These are phyloP conservation scores for Clunio marinus DNA, from an alignment of 2,888 invertebrate species.

Conservation along the genomic window DNA sequence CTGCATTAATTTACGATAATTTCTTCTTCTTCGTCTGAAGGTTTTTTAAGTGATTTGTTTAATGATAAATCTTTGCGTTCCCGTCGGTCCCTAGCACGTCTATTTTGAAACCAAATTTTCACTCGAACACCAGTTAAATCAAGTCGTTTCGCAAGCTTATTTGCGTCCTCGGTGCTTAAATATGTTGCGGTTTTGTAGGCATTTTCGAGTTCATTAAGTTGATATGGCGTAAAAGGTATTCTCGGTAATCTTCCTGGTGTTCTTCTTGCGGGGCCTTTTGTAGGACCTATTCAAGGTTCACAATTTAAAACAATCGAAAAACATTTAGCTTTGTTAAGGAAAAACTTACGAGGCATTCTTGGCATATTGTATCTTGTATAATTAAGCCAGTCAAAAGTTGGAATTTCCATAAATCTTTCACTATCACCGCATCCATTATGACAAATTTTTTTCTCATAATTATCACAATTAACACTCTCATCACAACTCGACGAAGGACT, in stretches of 20 bases:
- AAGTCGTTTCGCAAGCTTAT: constrained; percentile 57
- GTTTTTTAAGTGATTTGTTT: background rate
- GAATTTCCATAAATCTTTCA: constrained; percentile 41
- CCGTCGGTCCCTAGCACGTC: constrained; percentile 68
- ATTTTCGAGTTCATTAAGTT: constrained; percentile 60
- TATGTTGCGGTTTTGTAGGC: constrained; percentile 63
- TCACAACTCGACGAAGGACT: constrained; percentile 29
- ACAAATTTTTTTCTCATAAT: constrained; percentile 13
- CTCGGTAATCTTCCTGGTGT: constrained; percentile 61
- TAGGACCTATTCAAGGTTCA: constrained; percentile 43
- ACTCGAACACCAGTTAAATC: constrained; percentile 65
- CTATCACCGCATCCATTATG: background rate
- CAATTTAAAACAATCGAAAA: constrained; percentile 16
- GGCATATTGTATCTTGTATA: constrained; percentile 69
- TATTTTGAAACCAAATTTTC: constrained; percentile 79
- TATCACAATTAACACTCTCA: background rate
- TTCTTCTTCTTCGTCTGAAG: constrained; percentile 28
- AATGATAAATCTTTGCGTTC: constrained; percentile 55
- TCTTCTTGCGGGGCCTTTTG: constrained; percentile 51
- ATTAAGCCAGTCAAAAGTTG: constrained; percentile 59
- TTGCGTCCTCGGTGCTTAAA: constrained; percentile 63
- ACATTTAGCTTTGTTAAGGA: background rate
- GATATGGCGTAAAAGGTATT: constrained; percentile 66
- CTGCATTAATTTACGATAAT: constrained; percentile 16
- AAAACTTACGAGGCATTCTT: constrained; percentile 59